Conservation (phyloP, 2,113 vertebrate genomes). For the Verasper variegatus region DNA sequence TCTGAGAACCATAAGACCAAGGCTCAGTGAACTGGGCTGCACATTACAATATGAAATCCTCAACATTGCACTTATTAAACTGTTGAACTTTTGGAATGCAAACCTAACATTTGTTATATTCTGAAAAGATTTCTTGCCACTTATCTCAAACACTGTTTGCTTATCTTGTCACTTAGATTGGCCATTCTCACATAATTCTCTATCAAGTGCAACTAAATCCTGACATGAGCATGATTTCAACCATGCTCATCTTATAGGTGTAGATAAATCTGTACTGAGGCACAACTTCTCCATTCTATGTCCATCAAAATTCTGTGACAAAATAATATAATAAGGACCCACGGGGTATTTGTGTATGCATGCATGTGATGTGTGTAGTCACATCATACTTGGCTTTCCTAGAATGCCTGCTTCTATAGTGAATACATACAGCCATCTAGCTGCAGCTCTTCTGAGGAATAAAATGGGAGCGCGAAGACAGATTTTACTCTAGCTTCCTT, state of each 20-base stretch:
- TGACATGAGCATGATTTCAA: not conserved
- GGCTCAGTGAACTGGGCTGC: conserved; percentile 27
- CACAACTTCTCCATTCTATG: not conserved
- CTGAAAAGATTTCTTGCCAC: not conserved
- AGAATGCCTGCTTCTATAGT: conserved; percentile 66
- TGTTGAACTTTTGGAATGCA: not conserved
- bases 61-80: not conserved
- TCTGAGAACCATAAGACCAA: conserved; percentile 65
- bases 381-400: conserved; percentile 59
- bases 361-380: conserved; percentile 26
- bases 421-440: conserved; percentile 85
- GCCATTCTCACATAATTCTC: too few species aligned
- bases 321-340: conserved; percentile 1
- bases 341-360: conserved; percentile 43
- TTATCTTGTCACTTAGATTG: not conserved
- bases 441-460: conserved; percentile 70
- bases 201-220: not conserved
- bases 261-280: not conserved
- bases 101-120: not conserved
- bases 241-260: not conserved
- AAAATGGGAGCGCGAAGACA: conserved; percentile 31
- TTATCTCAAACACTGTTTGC: not conserved
- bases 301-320: conserved; percentile 19
- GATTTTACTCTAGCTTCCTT: conserved; percentile 33
- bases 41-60: conserved; percentile 20